phyloP scores from a whole-genome alignment of 2,888 invertebrate genomes.

The Volucella inflata region DNA sequence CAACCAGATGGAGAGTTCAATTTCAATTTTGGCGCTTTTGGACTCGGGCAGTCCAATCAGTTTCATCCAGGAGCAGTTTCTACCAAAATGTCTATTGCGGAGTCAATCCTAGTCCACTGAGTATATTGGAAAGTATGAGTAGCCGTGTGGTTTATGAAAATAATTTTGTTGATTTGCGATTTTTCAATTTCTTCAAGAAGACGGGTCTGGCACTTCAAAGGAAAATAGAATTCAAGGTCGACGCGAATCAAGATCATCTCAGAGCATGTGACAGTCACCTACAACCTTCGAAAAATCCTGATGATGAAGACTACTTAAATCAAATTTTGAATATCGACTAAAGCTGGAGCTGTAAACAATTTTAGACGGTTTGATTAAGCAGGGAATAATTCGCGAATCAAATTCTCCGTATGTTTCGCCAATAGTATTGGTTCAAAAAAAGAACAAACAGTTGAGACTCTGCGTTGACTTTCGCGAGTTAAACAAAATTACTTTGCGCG shows the following conservation, averaged over 20 bases:
- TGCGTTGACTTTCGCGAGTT: slow-evolving; percentile 1
- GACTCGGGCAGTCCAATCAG: neutral
- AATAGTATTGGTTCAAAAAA: neutral
- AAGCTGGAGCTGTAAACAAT: slow-evolving; percentile 21
- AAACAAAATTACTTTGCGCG: neutral
- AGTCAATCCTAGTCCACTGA: neutral
- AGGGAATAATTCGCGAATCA: slow-evolving; percentile 5
- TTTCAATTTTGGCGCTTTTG: no score
- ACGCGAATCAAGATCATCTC: neutral
- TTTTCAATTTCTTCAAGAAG: neutral
- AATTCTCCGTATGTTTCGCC: no score
- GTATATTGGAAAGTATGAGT: slow-evolving; percentile 1
- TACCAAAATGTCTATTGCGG: neutral
- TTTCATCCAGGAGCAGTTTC: slow-evolving; percentile 4
- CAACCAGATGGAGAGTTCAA: no score
- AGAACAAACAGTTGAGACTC: neutral
- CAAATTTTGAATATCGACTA: no score
- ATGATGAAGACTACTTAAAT: no score
- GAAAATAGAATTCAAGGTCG: neutral
- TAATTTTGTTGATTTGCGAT: neutral
- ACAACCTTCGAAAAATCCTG: neutral
- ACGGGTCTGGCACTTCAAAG: neutral
- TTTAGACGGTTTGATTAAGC: neutral
- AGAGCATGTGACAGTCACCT: neutral
- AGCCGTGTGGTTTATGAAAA: slow-evolving; percentile 3